These are phyloP conservation scores for Anoplopoma fimbria DNA, from an alignment of 2,113 vertebrate genomes.

Conservation along the genomic window DNA sequence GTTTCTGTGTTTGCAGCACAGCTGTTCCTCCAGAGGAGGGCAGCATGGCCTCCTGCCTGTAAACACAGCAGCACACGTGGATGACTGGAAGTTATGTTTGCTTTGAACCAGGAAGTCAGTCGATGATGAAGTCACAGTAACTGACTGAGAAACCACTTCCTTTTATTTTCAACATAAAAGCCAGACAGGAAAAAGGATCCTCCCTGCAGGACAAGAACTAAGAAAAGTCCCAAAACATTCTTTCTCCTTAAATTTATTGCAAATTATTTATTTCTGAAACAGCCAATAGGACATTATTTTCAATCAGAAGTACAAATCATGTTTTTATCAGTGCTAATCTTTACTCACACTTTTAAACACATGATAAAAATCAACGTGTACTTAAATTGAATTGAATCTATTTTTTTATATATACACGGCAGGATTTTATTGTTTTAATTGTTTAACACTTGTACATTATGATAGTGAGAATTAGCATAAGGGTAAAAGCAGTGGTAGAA, in stretches of 20 bases:
- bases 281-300: not conserved
- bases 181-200: not conserved
- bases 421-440: not conserved
- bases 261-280: not conserved
- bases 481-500: not conserved
- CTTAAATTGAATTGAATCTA: not conserved
- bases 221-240: not conserved
- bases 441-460: not conserved
- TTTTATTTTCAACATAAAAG: conserved; percentile 18
- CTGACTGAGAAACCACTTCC: not conserved
- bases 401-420: not conserved
- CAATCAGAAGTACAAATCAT: not conserved
- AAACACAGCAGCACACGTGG: not conserved
- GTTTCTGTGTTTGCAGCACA: not conserved
- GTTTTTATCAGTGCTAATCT: not conserved
- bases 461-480: not conserved
- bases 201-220: not conserved
- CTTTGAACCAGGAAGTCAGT: conserved; percentile 1
- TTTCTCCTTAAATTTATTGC: not conserved
- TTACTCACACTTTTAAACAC: too few species aligned
- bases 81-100: not conserved
- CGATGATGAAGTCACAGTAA: not conserved
- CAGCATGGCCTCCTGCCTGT: not conserved
- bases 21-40: conserved; percentile 15
- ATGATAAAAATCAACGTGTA: not conserved